Percentiles rank a stretch among this genome's conserved stretches.
These are phyloP conservation scores for Alentia gelatinosa DNA, from an alignment of 2,888 invertebrate genomes.

Conservation along the genomic window DNA sequence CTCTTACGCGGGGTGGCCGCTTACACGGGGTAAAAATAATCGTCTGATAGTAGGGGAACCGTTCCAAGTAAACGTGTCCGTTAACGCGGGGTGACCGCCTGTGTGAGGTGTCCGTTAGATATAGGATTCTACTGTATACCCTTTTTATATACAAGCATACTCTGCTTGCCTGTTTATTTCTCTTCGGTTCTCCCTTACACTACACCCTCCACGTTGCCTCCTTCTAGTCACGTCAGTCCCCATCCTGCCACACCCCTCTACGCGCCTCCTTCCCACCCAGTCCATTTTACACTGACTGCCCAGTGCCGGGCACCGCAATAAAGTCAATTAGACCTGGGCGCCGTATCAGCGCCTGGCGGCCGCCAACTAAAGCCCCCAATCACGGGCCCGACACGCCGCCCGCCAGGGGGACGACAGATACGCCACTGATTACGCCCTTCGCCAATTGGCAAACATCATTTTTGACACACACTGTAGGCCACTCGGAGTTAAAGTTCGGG, in stretches of 20 bases:
- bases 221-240: no score
- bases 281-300: constrained; percentile 46
- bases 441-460: constrained; percentile 41
- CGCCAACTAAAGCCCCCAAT: constrained; percentile 38
- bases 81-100: no score
- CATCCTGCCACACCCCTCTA: not conserved
- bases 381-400: not conserved
- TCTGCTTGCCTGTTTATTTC: no score
- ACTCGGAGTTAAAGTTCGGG: constrained; percentile 24
- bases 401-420: not conserved
- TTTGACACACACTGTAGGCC: constrained; percentile 35
- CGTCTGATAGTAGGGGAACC: no score
- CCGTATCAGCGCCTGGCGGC: not conserved
- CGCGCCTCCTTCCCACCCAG: not conserved
- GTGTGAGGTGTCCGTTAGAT: no score
- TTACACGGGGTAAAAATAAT: no score
- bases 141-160: no score
- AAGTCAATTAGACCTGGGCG: constrained; percentile 23
- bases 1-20: no score
- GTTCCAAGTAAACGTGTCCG: no score
- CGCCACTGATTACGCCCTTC: not conserved
- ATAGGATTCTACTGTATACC: no score
- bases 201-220: not conserved
- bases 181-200: no score
- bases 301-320: constrained; percentile 21